Base-by-base conservation (phyloP, 1,140 invertebrate genomes). In the Carcinoscorpius rotundicauda region DNA sequence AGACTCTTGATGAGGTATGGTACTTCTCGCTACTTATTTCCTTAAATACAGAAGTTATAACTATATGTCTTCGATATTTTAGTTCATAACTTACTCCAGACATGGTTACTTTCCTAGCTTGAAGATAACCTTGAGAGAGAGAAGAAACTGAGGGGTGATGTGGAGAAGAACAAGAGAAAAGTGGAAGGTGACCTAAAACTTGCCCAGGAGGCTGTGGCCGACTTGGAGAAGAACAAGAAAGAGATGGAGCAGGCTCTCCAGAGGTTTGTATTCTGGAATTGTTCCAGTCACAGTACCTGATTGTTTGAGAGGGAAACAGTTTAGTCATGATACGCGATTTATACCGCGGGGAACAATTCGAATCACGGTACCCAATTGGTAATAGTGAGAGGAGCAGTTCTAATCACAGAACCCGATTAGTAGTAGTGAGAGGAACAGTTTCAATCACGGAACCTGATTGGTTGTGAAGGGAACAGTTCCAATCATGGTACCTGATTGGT, bases 91-190 rank as follows among this genome's bases (percentile, higher is more conserved):
- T 51, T 61, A 6, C 59, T 60, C 6, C 10, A 8, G 6, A 6
- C 50, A 51, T 11, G 48, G 10, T 61, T 1, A 52, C 49, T 9
- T 9, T 53, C 55, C 52, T 6, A 69, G 80, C 83, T 98, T 69
- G 94, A 98, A 80, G 96, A 98, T 76, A 94, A 91, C 59, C 81
- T 99, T 64, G 94, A 97, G 80, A 89, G 95, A 73, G 97, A 99
- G 80, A 98, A 98, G 89, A 98, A 98, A 84, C 83, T 93, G 66
- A 89, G 87, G 72, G 93, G 87, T 75, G 97, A 99, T 79, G 89
- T 98, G 77, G 97, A 99, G 79, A 99, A 99, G 82, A 84, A 86
- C 73, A 97, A 93, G 83, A 86, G 94, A 78, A 85, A 85, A 72
- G 71, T 97, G 74, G 97, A 99, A 79, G 93, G 93, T 70, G 97